Percentiles rank a stretch among this genome's conserved stretches.
phyloP scores from a whole-genome alignment of 2,113 vertebrate species.

The Heterochromis multidens region DNA sequence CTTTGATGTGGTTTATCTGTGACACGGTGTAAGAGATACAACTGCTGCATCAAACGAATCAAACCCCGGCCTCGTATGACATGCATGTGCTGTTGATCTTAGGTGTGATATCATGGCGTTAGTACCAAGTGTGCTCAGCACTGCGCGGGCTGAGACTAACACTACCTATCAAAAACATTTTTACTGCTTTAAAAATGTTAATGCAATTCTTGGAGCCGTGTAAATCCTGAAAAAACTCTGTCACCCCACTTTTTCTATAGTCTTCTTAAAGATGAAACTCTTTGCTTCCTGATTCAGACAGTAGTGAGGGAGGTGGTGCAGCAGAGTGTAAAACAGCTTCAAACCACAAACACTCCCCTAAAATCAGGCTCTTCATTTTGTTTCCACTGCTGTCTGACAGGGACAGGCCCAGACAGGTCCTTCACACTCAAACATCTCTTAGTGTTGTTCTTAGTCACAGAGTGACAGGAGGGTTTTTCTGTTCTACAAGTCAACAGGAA shows the following conservation, averaged over 20 bases:
- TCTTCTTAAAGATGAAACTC: accelerated
- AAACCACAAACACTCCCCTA: neutral
- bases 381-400: too few relatives aligned
- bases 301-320: accelerated
- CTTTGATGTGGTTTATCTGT: neutral
- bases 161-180: too few relatives aligned
- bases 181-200: too few relatives aligned
- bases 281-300: accelerated
- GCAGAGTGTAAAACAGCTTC: neutral
- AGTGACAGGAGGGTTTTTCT: accelerated
- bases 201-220: too few relatives aligned
- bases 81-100: too few relatives aligned
- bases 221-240: too few relatives aligned
- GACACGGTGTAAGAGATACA: neutral
- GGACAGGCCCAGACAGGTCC: neutral
- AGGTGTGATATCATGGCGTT: too few relatives aligned
- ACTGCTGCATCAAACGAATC: too few relatives aligned
- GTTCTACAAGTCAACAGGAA: accelerated
- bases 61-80: too few relatives aligned
- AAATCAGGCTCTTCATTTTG: accelerated
- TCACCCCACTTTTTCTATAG: neutral
- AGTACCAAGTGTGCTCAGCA: too few relatives aligned
- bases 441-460: accelerated
- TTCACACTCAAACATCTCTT: accelerated
- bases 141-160: too few relatives aligned